Evolutionary conservation across 2,888 invertebrate species (phyloP).

Genomic region (Leucozona laternaria): DNA sequence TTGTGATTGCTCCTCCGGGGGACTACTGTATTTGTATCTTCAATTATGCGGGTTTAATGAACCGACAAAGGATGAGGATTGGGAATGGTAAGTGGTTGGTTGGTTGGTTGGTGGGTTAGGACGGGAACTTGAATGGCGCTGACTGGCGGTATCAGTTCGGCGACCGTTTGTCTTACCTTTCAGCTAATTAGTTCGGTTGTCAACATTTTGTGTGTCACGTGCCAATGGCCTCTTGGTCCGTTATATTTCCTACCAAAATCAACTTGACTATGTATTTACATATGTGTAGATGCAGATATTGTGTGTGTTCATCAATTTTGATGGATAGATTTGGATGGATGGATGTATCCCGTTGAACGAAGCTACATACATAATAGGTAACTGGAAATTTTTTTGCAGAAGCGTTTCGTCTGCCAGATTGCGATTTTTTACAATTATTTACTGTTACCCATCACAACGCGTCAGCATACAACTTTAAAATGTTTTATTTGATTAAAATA

Average conservation of each 20-base stretch:
- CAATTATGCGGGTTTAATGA: constrained; percentile 60
- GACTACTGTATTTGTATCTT: constrained; percentile 24
- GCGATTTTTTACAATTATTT: neutral
- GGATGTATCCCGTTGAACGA: constrained; percentile 1
- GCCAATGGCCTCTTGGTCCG: constrained; percentile 51
- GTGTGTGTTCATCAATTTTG: constrained; percentile 10
- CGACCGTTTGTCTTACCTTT: constrained; percentile 29
- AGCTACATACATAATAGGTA: neutral
- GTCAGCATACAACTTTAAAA: constrained; percentile 6
- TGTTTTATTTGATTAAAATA: constrained; percentile 5
- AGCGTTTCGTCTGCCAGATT: neutral
- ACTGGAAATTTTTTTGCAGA: neutral
- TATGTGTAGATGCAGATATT: too few species aligned
- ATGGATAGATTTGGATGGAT: too few species aligned
- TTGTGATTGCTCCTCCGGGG: constrained; percentile 24
- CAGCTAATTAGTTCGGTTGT: constrained; percentile 66
- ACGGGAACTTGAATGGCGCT: neutral
- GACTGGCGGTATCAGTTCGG: constrained; percentile 12
- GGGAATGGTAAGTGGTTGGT: neutral
- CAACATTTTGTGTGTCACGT: constrained; percentile 64
- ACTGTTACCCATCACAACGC: constrained; percentile 2
- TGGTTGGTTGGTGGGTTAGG: neutral
- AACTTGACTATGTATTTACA: constrained; percentile 1
- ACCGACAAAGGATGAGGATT: constrained; percentile 42
- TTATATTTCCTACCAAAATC: constrained; percentile 63